Evolutionary conservation across 2,888 invertebrate genomes (phyloP).

Genomic region (Hypena proboscidalis): DNA sequence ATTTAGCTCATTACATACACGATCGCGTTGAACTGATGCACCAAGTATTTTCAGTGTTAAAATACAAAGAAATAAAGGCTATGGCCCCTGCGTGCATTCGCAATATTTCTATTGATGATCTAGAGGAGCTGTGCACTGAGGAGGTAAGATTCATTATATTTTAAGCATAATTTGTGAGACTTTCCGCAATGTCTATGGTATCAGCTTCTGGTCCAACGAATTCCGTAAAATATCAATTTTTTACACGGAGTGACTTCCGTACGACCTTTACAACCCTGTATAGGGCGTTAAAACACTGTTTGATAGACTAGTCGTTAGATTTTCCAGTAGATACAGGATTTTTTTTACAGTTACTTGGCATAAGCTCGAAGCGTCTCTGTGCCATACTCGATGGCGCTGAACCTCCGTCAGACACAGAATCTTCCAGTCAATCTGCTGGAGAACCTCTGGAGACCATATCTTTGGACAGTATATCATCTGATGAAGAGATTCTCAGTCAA

Average conservation of each 20-base stretch:
- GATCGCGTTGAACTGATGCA: constrained; percentile 86
- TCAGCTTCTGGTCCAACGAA: too few relatives aligned
- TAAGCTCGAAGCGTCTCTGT: constrained; percentile 86
- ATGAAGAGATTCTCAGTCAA: constrained; percentile 71
- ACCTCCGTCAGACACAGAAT: constrained; percentile 78
- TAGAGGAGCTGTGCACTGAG: constrained; percentile 86
- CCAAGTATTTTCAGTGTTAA: constrained; percentile 85
- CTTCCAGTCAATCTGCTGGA: constrained; percentile 62
- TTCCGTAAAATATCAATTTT: too few relatives aligned
- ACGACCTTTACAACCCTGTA: too few relatives aligned
- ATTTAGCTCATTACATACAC: constrained; percentile 84
- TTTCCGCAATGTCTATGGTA: too few relatives aligned
- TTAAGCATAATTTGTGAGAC: neutral
- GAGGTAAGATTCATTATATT: constrained; percentile 58
- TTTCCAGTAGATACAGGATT: too few relatives aligned
- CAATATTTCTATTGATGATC: constrained; percentile 74
- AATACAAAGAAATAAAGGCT: constrained; percentile 82
- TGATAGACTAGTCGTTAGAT: too few relatives aligned
- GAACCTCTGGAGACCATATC: constrained; percentile 84
- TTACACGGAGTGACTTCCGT: too few relatives aligned
- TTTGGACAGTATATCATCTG: constrained; percentile 87
- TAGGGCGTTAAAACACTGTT: too few relatives aligned
- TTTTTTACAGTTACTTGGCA: constrained; percentile 75
- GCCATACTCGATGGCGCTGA: constrained; percentile 81
- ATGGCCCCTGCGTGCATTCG: constrained; percentile 83